These are phyloP conservation scores for Eriocheir sinensis DNA, from an alignment of 1,140 invertebrate species.

Conservation along the genomic window DNA sequence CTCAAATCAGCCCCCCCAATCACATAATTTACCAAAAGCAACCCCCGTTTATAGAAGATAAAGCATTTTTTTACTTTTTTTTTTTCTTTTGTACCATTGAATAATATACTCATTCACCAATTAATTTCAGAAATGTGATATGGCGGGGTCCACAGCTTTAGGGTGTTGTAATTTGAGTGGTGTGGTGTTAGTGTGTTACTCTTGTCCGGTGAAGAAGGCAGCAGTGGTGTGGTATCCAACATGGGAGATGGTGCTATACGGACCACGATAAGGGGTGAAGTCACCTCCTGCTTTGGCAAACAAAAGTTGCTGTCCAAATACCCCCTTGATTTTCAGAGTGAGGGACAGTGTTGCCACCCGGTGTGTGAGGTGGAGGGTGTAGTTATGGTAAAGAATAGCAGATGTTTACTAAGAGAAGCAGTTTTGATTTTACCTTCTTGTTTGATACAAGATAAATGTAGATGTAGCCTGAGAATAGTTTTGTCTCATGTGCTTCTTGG, in stretches of 20 bases:
- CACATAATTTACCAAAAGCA: slow-evolving; percentile 17
- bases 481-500: slow-evolving; percentile 10
- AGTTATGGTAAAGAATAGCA: slow-evolving; percentile 10
- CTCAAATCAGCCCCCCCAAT: not conserved
- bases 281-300: slow-evolving; percentile 18
- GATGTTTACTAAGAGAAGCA: no score
- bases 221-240: slow-evolving; percentile 33
- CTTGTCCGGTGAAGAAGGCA: slow-evolving; percentile 61
- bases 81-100: not conserved
- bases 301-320: slow-evolving; percentile 13
- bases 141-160: slow-evolving; percentile 68
- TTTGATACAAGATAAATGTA: slow-evolving; percentile 5
- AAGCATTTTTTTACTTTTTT: not conserved
- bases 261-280: slow-evolving; percentile 43
- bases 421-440: slow-evolving; percentile 25
- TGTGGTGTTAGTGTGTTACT: slow-evolving; percentile 72
- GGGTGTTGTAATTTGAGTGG: slow-evolving; percentile 68
- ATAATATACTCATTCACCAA: slow-evolving; percentile 64
- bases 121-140: slow-evolving; percentile 72
- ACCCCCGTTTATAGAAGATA: not conserved
- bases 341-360: not conserved
- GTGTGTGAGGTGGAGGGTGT: not conserved
- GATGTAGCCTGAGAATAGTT: slow-evolving; percentile 5
- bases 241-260: slow-evolving; percentile 54
- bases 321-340: slow-evolving; percentile 23